Evolutionary conservation across 23 tunicate species (phyloP).

Genomic region (Aplidium turbinatum): DNA sequence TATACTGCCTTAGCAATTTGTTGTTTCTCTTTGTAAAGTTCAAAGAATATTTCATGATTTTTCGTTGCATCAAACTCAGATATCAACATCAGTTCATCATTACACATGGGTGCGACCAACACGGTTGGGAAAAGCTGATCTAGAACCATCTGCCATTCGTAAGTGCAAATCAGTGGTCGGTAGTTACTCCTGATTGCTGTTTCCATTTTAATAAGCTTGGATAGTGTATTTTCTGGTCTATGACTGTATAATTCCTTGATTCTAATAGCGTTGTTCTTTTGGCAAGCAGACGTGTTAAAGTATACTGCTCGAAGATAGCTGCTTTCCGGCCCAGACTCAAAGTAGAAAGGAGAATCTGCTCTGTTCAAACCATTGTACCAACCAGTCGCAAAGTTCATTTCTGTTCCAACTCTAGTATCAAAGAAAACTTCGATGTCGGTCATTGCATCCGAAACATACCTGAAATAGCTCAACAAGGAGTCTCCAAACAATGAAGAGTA

Average conservation of each 20-base stretch:
- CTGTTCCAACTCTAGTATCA: background rate
- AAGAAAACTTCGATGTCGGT: background rate
- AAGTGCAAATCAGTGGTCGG: slow-evolving; percentile 16
- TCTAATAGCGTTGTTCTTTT: slow-evolving; percentile 1
- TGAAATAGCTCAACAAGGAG: background rate
- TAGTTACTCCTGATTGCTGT: slow-evolving; percentile 6
- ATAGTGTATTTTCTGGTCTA: background rate
- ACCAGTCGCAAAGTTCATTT: slow-evolving; percentile 1
- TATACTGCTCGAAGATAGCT: slow-evolving; percentile 2
- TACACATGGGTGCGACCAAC: slow-evolving; percentile 8
- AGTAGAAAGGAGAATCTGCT: background rate
- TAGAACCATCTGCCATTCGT: slow-evolving; percentile 11
- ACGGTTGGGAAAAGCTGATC: slow-evolving; percentile 3
- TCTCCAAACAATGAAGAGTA: background rate
- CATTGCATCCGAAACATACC: background rate
- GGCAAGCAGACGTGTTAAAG: background rate
- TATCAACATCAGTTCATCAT: background rate
- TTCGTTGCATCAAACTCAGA: background rate
- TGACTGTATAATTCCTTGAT: slow-evolving; percentile 1
- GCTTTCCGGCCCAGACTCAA: background rate
- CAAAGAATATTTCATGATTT: background rate
- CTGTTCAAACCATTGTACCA: slow-evolving; percentile 17
- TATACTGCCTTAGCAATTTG: background rate
- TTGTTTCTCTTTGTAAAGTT: background rate
- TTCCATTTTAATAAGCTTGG: slow-evolving; percentile 8